A percentile compares a stretch with the other conserved stretches of the same genome.
These are phyloP conservation scores for Athene noctua DNA, from an alignment of 2,113 vertebrate genomes.

Conservation along the genomic window DNA sequence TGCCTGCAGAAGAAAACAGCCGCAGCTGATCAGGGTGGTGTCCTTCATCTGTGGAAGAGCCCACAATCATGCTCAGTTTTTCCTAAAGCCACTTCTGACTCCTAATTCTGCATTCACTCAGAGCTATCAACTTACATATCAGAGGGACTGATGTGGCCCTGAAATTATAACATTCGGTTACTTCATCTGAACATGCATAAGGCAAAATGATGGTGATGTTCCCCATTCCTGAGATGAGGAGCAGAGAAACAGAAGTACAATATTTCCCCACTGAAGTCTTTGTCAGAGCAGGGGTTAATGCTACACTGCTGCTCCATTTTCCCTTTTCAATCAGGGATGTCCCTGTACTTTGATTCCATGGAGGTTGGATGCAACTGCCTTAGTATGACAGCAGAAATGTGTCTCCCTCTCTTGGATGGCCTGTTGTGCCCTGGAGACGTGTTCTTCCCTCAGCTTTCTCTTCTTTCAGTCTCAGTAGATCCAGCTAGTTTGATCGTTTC, in stretches of 20 bases:
- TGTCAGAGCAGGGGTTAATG: background rate
- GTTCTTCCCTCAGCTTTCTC: background rate
- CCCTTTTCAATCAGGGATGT: background rate
- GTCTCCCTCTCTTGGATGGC: background rate
- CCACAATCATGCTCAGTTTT: background rate
- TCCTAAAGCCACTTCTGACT: background rate
- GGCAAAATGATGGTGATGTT: background rate
- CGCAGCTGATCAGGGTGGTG: background rate
- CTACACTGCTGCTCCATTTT: background rate
- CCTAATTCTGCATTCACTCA: background rate
- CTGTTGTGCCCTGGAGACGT: background rate
- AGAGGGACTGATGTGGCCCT: background rate
- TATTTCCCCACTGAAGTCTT: background rate
- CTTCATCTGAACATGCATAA: background rate
- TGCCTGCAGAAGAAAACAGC: background rate
- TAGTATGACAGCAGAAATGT: background rate
- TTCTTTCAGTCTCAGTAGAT: background rate
- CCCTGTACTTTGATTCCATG: fast-evolving
- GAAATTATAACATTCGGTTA: background rate
- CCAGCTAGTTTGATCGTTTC: background rate
- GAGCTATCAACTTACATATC: background rate
- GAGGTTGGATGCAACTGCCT: background rate
- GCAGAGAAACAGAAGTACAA: background rate
- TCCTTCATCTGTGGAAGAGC: background rate
- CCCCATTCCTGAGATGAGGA: background rate